Evolutionary conservation across 2,797 vertebrate genomes (phyloP).

Genomic region (Austrolebias charrua): DNA sequence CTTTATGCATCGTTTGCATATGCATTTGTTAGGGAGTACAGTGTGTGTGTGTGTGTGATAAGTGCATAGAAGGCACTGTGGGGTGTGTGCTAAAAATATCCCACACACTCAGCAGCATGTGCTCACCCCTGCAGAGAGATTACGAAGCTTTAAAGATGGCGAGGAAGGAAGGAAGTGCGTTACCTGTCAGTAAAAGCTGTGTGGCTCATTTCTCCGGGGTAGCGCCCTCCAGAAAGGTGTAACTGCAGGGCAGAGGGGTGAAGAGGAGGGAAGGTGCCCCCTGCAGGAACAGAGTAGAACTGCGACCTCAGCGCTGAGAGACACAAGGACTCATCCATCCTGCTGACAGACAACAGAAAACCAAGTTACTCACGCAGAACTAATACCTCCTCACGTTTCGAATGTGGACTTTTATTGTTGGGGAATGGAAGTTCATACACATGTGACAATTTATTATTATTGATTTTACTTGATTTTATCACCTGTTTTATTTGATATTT

Average conservation of each 20-base stretch:
- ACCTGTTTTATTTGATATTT: no score
- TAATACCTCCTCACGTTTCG: background rate
- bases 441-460: no score
- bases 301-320: slow-evolving; percentile 91
- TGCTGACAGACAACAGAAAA: slow-evolving; percentile 49
- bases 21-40: slow-evolving; percentile 17
- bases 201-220: slow-evolving; percentile 88
- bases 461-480: no score
- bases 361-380: background rate
- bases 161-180: background rate
- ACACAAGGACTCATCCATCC: slow-evolving; percentile 95
- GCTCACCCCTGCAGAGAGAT: slow-evolving; percentile 67
- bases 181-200: slow-evolving; percentile 77
- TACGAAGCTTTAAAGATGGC: slow-evolving; percentile 50
- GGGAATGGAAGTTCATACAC: no score
- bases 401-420: background rate
- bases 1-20: slow-evolving; percentile 29
- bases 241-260: slow-evolving; percentile 92
- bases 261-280: slow-evolving; percentile 86
- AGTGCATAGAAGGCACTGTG: slow-evolving; percentile 67
- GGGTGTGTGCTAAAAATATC: slow-evolving; percentile 76
- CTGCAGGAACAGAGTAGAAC: slow-evolving; percentile 89
- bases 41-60: slow-evolving; percentile 36
- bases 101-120: slow-evolving; percentile 72
- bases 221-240: slow-evolving; percentile 89